Evolutionary conservation across 2,797 vertebrate species (phyloP).

Genomic region (Peromyscus aztecus): DNA sequence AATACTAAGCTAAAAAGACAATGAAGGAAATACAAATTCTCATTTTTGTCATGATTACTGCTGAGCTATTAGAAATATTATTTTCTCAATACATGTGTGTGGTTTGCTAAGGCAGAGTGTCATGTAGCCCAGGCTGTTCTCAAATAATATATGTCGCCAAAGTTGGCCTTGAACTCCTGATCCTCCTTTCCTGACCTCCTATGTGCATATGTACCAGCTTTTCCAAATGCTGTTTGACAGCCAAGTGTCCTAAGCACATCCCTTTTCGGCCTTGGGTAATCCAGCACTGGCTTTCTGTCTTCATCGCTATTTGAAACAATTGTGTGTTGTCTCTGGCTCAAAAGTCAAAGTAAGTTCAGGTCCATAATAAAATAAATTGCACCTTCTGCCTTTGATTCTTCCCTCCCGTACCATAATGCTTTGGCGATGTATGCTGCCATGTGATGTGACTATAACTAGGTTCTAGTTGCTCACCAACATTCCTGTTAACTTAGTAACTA

Average conservation of each 20-base stretch:
- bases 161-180: not conserved
- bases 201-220: not conserved
- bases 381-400: not conserved
- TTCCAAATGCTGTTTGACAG: not conserved
- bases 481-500: not conserved
- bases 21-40: not conserved
- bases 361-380: not conserved
- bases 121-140: not conserved
- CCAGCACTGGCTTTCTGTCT: not conserved
- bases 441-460: not conserved
- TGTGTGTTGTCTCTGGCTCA: not conserved
- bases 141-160: not conserved
- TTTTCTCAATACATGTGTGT: not conserved
- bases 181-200: not conserved
- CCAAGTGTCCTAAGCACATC: not conserved
- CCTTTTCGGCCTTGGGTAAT: not conserved
- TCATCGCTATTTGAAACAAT: not conserved
- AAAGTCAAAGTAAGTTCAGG: not conserved
- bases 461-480: not conserved
- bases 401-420: not conserved
- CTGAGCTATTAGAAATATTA: not conserved
- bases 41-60: not conserved
- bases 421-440: not conserved
- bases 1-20: not conserved
- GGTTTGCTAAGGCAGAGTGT: not conserved